Percentiles rank a stretch among this genome's conserved stretches.
Conservation (phyloP, 2,888 invertebrate genomes). For the Sarcophaga carnaria region DNA sequence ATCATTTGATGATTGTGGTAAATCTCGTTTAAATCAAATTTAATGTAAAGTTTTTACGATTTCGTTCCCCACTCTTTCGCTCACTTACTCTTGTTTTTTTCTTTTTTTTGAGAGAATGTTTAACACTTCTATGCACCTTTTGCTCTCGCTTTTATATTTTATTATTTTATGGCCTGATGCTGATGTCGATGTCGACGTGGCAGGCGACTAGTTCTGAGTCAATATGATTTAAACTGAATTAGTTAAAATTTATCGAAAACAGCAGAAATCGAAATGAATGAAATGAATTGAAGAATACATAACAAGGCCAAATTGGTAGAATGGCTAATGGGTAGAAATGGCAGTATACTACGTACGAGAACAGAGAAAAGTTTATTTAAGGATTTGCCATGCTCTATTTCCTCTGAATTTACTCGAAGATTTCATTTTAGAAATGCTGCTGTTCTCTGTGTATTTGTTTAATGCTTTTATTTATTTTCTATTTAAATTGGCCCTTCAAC, state of each 20-base stretch:
- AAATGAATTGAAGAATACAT: background rate
- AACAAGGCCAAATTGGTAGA: background rate
- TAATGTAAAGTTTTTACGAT: slow-evolving; percentile 50
- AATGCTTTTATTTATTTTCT: background rate
- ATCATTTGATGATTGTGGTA: slow-evolving; percentile 51
- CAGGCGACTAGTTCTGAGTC: background rate
- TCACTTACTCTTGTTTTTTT: background rate
- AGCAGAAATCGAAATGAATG: slow-evolving; percentile 10
- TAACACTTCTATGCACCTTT: background rate
- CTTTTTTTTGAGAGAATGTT: background rate
- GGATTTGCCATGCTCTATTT: slow-evolving; percentile 28
- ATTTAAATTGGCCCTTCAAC: slow-evolving; percentile 1
- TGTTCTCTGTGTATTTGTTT: background rate
- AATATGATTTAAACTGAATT: slow-evolving; percentile 31
- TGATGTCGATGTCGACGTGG: background rate
- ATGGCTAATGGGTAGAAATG: background rate
- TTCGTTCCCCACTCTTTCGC: background rate
- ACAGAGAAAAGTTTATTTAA: slow-evolving; percentile 17
- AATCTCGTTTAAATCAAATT: slow-evolving; percentile 69
- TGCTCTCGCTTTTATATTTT: background rate
- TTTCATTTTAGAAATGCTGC: slow-evolving; percentile 14
- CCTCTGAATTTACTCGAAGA: slow-evolving; percentile 3
- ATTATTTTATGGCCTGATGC: background rate
- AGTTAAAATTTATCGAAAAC: slow-evolving; percentile 37
- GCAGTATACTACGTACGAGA: background rate